phyloP scores from a whole-genome alignment of 1,140 invertebrate species.

The Ostrea edulis region DNA sequence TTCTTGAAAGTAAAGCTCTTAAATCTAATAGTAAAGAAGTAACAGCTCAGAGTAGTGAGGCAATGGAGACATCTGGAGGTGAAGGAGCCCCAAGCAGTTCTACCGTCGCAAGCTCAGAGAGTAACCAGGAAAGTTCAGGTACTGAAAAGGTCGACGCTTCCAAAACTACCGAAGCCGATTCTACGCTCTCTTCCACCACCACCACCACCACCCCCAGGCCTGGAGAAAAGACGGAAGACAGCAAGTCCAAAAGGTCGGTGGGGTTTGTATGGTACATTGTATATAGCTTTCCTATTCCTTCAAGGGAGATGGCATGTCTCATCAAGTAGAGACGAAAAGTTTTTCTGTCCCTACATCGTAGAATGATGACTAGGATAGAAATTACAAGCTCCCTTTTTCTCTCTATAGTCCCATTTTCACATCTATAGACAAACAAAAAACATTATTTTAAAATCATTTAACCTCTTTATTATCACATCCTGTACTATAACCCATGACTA shows the following conservation, averaged over 20 bases:
- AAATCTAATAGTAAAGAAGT: constrained; percentile 22
- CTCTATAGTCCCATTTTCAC: constrained; percentile 5
- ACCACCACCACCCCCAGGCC: constrained; percentile 63
- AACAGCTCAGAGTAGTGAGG: constrained; percentile 34
- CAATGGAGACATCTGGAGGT: constrained; percentile 46
- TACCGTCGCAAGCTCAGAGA: neutral
- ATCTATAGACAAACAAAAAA: neutral
- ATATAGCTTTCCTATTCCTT: constrained; percentile 35
- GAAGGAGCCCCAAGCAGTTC: neutral
- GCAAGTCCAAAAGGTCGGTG: constrained; percentile 76
- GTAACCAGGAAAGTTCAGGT: neutral
- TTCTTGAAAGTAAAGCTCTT: constrained; percentile 54
- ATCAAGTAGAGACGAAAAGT: constrained; percentile 6
- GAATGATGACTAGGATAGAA: constrained; percentile 34
- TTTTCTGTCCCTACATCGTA: constrained; percentile 26
- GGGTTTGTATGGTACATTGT: constrained; percentile 60
- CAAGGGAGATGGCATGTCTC: constrained; percentile 35
- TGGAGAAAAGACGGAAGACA: constrained; percentile 67
- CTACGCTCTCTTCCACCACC: constrained; percentile 40
- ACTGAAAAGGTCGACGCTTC: neutral
- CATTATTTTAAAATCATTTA: neutral
- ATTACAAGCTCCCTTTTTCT: constrained; percentile 21
- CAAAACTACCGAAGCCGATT: constrained; percentile 21
- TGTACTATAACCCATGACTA: neutral
- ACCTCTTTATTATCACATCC: neutral